Evolutionary conservation across 2,888 invertebrate species (phyloP).

Genomic region (Diachrysia chrysitis): DNA sequence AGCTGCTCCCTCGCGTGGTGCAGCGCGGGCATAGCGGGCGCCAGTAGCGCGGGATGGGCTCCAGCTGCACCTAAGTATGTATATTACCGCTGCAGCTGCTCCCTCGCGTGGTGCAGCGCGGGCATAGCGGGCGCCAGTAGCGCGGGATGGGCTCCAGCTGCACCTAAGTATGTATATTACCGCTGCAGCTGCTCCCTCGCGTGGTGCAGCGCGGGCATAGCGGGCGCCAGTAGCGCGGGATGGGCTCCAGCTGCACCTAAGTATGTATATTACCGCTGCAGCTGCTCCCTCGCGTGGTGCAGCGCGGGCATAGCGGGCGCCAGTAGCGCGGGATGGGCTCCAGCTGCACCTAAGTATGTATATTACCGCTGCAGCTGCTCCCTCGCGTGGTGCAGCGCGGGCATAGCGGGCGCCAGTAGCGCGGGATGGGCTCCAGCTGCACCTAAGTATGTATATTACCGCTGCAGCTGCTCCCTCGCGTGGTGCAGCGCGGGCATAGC

Average conservation of each 20-base stretch:
- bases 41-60: neutral
- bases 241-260: neutral
- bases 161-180: slow-evolving; percentile 28
- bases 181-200: slow-evolving; percentile 53
- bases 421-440: neutral
- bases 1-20: slow-evolving; percentile 53
- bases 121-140: slow-evolving; percentile 54
- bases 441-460: slow-evolving; percentile 33
- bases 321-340: neutral
- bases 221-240: slow-evolving; percentile 17
- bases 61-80: too few relatives aligned
- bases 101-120: slow-evolving; percentile 61
- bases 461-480: slow-evolving; percentile 51
- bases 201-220: slow-evolving; percentile 64
- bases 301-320: slow-evolving; percentile 63
- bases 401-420: slow-evolving; percentile 52
- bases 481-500: slow-evolving; percentile 66
- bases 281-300: slow-evolving; percentile 52
- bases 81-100: slow-evolving; percentile 50
- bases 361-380: slow-evolving; percentile 51
- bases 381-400: slow-evolving; percentile 61
- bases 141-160: neutral
- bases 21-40: slow-evolving; percentile 63
- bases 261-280: slow-evolving; percentile 46
- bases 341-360: neutral